Evolutionary conservation across 2,888 invertebrate genomes (phyloP).

Genomic region (Mantis religiosa): DNA sequence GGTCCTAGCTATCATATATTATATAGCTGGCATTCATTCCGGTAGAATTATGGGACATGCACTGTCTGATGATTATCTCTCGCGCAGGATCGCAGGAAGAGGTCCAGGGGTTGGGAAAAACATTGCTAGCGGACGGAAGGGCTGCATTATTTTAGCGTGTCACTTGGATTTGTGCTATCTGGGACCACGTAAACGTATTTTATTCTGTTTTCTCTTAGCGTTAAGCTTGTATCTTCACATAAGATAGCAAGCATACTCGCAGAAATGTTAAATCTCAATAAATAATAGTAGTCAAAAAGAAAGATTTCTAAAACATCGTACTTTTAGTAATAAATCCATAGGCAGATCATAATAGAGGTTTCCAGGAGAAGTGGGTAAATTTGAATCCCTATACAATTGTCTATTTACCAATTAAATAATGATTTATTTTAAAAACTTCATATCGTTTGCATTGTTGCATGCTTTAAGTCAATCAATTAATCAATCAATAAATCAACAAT

Average conservation of each 20-base stretch:
- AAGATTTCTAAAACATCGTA: too few relatives aligned
- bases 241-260: background rate
- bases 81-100: background rate
- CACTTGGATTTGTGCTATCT: background rate
- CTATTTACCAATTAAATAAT: too few relatives aligned
- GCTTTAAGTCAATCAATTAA: too few relatives aligned
- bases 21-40: background rate
- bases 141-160: background rate
- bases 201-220: background rate
- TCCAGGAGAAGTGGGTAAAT: too few relatives aligned
- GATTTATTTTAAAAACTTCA: too few relatives aligned
- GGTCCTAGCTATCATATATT: background rate
- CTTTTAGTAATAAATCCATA: too few relatives aligned
- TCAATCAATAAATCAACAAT: too few relatives aligned
- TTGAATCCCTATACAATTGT: too few relatives aligned
- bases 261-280: too few relatives aligned
- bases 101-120: background rate
- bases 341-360: too few relatives aligned
- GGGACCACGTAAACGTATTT: background rate
- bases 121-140: background rate
- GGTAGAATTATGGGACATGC: background rate
- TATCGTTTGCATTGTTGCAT: too few relatives aligned
- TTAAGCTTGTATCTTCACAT: background rate
- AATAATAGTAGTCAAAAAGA: too few relatives aligned
- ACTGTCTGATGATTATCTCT: background rate